A percentile compares a stretch with the other conserved stretches of the same genome.
Conservation (phyloP, 2,888 invertebrate genomes). For the Bombyx huttoni region DNA sequence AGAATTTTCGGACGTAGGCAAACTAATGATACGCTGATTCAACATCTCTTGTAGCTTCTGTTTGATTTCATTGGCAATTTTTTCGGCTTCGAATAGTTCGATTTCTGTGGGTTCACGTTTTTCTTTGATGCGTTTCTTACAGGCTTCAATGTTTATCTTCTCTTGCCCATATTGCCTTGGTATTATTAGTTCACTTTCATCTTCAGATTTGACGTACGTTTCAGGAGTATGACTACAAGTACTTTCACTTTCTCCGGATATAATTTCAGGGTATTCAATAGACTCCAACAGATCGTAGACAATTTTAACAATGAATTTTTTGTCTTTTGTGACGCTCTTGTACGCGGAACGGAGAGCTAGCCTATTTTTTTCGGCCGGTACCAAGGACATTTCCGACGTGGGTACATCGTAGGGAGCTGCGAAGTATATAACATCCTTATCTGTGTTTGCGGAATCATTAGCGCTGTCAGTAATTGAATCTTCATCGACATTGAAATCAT, state of each 20-base stretch:
- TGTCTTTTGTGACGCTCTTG: slow-evolving; percentile 15
- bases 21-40: neutral
- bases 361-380: slow-evolving; percentile 26
- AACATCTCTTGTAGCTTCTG: slow-evolving; percentile 10
- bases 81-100: slow-evolving; percentile 10
- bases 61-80: slow-evolving; percentile 13
- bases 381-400: slow-evolving; percentile 25
- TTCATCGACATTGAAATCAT: neutral
- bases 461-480: neutral
- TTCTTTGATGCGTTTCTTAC: neutral
- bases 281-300: slow-evolving; percentile 28
- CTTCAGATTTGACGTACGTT: neutral
- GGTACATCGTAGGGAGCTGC: slow-evolving; percentile 5
- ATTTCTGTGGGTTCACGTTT: neutral
- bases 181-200: neutral
- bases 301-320: slow-evolving; percentile 30
- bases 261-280: slow-evolving; percentile 10
- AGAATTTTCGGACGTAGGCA: slow-evolving; percentile 11
- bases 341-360: slow-evolving; percentile 15
- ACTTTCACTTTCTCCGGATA: neutral
- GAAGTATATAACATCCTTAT: slow-evolving; percentile 16
- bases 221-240: neutral
- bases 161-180: slow-evolving; percentile 24
- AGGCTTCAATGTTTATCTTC: slow-evolving; percentile 11
- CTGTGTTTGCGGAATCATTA: slow-evolving; percentile 1